Evolutionary conservation across 2,888 invertebrate genomes (phyloP).

Genomic region (Drosophila suboccidentalis): DNA sequence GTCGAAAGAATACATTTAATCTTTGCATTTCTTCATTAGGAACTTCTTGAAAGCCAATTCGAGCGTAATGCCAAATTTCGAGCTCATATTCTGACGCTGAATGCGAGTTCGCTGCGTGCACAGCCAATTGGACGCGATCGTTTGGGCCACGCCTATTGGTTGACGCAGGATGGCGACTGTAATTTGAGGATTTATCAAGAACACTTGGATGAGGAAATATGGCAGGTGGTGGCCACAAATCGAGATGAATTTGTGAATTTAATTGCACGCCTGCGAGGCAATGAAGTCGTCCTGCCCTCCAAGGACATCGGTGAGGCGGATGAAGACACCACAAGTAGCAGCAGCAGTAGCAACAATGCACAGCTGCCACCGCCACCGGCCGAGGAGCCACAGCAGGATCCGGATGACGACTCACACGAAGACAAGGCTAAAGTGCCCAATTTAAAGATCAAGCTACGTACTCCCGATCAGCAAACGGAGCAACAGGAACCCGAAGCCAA

Average conservation of each 20-base stretch:
- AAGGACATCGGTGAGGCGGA: conserved; percentile 87
- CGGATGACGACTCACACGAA: conserved; percentile 87
- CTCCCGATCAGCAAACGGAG: conserved; percentile 54
- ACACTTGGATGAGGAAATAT: conserved; percentile 98
- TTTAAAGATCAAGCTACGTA: conserved; percentile 83
- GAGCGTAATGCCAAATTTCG: conserved; percentile 97
- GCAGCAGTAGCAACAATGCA: conserved; percentile 86
- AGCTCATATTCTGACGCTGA: conserved; percentile 92
- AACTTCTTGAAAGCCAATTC: conserved; percentile 97
- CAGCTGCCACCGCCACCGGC: conserved; percentile 73
- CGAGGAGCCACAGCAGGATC: conserved; percentile 86
- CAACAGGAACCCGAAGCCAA: conserved; percentile 50
- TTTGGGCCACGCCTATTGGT: conserved; percentile 97
- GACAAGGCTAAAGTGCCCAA: conserved; percentile 75
- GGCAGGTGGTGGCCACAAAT: conserved; percentile 96
- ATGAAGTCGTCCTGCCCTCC: conserved; percentile 88
- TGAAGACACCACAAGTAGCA: conserved; percentile 88
- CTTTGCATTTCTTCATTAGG: conserved; percentile 87
- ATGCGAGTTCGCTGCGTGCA: conserved; percentile 92
- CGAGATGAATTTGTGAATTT: conserved; percentile 92
- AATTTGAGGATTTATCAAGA: conserved; percentile 97
- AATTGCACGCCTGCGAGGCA: conserved; percentile 91
- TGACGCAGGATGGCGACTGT: conserved; percentile 94
- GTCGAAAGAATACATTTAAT: background rate
- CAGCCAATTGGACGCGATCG: conserved; percentile 97